Conservation (phyloP, 2,113 vertebrate species). For the Ceuthmochares aereus region DNA sequence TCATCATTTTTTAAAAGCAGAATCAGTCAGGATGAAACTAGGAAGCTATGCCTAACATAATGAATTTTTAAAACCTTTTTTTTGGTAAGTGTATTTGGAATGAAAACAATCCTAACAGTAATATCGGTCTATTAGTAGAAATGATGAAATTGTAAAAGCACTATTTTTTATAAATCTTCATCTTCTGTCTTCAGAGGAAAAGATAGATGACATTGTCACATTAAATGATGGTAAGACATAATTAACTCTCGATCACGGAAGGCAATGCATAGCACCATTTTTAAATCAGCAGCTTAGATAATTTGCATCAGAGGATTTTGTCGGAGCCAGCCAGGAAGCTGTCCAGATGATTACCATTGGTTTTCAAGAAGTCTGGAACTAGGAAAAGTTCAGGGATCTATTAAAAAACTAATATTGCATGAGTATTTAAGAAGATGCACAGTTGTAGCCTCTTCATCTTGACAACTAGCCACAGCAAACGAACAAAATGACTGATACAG, state of each 20-base stretch:
- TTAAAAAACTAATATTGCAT: not conserved
- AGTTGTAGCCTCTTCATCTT: not conserved
- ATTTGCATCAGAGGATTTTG: constrained; percentile 5
- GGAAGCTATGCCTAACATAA: constrained; percentile 40
- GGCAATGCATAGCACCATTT: constrained; percentile 36
- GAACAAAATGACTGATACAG: not conserved
- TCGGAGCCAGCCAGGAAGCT: constrained; percentile 12
- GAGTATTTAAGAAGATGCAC: not conserved
- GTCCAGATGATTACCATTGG: not conserved
- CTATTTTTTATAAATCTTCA: constrained; percentile 37
- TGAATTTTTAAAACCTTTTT: constrained; percentile 56
- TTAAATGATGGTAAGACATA: constrained; percentile 53
- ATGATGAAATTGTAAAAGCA: constrained; percentile 55
- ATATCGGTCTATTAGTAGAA: constrained; percentile 58
- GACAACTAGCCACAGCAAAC: not conserved
- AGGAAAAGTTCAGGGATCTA: not conserved
- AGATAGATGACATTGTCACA: constrained; percentile 38
- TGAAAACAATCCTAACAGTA: constrained; percentile 51
- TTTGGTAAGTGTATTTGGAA: constrained; percentile 56
- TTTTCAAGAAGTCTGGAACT: constrained; percentile 7
- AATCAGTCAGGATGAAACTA: constrained; percentile 35
- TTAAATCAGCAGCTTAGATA: constrained; percentile 21
- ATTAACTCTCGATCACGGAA: constrained; percentile 59
- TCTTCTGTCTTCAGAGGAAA: constrained; percentile 25
- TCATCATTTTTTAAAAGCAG: constrained; percentile 37